Percentiles rank a stretch among this genome's conserved stretches.
These are phyloP conservation scores for Mythimna pallens DNA, from an alignment of 2,888 invertebrate species.

Conservation along the genomic window DNA sequence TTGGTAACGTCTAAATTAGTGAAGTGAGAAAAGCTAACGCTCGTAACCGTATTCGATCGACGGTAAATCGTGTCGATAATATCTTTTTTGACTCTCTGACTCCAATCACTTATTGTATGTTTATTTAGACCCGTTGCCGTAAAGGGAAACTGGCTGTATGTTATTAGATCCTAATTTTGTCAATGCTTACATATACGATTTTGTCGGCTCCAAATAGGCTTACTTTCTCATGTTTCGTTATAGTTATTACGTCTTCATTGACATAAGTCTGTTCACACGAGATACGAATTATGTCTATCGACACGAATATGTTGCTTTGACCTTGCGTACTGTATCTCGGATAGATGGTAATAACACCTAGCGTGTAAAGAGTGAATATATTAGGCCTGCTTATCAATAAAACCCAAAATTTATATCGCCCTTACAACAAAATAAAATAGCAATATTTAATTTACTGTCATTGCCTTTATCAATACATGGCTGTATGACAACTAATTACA, in stretches of 20 bases:
- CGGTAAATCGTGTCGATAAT: conserved; percentile 88
- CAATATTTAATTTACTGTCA: conserved; percentile 23
- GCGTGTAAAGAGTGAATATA: conserved; percentile 8
- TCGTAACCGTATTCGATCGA: conserved; percentile 86
- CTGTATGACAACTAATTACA: conserved; percentile 34
- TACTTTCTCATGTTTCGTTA: conserved; percentile 78
- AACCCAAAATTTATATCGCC: conserved; percentile 29
- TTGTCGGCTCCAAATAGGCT: conserved; percentile 77
- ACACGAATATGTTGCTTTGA: conserved; percentile 22
- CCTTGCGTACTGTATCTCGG: conserved; percentile 6
- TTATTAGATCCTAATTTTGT: conserved; percentile 82
- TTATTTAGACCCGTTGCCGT: conserved; percentile 80
- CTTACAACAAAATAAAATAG: conserved; percentile 14
- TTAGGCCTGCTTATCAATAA: conserved; percentile 17
- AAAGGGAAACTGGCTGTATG: conserved; percentile 80
- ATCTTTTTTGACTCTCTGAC: conserved; percentile 83
- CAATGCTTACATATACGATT: conserved; percentile 75
- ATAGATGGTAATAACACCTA: neutral
- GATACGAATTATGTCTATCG: conserved; percentile 48
- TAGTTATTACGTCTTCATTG: conserved; percentile 77
- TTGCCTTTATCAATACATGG: conserved; percentile 28
- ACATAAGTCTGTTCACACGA: conserved; percentile 72
- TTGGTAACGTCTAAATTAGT: conserved; percentile 90
- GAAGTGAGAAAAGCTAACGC: conserved; percentile 89
- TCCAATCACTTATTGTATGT: conserved; percentile 85